phyloP scores from a whole-genome alignment of 1,140 invertebrate genomes.

The Macrosteles quadrilineatus region DNA sequence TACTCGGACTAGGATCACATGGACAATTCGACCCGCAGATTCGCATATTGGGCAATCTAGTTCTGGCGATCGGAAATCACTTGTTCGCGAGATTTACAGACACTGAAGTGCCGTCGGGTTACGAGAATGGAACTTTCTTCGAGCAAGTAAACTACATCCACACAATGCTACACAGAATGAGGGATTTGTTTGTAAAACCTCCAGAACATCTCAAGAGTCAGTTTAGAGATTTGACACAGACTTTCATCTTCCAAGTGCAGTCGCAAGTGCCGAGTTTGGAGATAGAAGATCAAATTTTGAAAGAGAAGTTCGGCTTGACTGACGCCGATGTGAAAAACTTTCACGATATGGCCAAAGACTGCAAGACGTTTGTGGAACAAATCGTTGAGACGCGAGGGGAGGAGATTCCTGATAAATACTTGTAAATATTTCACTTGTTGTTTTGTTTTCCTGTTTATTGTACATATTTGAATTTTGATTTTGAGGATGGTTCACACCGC shows the following conservation, averaged over 20 bases:
- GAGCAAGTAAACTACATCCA: conserved; percentile 4
- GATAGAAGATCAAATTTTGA: background rate
- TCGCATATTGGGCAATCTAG: background rate
- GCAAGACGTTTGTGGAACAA: background rate
- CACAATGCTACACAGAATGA: background rate
- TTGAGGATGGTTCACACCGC: too few relatives aligned
- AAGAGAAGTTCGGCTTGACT: background rate
- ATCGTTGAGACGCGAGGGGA: background rate
- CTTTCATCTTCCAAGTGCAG: background rate
- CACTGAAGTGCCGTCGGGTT: background rate
- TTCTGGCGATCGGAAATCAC: background rate
- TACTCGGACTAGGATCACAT: background rate
- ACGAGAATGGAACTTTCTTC: background rate
- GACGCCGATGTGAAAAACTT: background rate
- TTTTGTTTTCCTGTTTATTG: background rate
- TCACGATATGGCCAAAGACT: background rate
- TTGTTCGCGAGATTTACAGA: background rate
- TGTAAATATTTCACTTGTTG: background rate
- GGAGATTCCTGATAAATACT: background rate
- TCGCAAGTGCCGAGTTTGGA: background rate
- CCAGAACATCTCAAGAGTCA: background rate
- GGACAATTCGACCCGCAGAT: conserved; percentile 4
- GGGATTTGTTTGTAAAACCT: background rate
- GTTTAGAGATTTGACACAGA: background rate
- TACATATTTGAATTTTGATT: too few relatives aligned